Conservation (phyloP, 2,113 vertebrate species). For the Rhipidura dahli region DNA sequence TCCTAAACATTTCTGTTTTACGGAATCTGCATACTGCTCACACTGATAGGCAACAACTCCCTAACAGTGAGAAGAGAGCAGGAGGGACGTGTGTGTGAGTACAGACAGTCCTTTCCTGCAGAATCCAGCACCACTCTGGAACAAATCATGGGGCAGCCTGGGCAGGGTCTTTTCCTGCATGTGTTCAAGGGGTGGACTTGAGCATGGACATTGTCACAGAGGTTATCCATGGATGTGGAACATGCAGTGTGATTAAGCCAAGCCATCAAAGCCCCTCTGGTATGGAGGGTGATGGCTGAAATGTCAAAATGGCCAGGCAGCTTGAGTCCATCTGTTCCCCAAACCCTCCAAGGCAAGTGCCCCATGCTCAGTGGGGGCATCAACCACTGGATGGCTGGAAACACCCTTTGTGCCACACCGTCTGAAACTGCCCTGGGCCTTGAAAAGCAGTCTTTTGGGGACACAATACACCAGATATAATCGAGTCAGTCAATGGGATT, state of each 20-base stretch:
- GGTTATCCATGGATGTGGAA: neutral
- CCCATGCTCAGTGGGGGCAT: neutral
- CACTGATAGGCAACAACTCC: neutral
- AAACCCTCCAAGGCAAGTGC: neutral
- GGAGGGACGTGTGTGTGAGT: neutral
- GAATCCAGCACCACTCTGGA: neutral
- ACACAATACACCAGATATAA: neutral
- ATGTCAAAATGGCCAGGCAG: neutral
- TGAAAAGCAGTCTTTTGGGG: neutral
- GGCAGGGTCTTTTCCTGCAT: neutral
- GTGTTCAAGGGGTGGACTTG: neutral
- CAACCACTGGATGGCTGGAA: neutral
- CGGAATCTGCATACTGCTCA: neutral
- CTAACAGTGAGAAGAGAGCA: neutral
- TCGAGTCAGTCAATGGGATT: fast-evolving
- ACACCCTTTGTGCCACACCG: neutral
- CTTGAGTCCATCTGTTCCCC: neutral
- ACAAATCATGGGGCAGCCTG: no score
- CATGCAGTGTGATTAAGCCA: neutral
- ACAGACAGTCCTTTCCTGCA: neutral
- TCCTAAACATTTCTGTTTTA: neutral
- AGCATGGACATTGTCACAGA: neutral
- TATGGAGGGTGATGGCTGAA: neutral
- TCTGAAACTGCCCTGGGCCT: neutral
- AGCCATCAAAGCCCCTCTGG: neutral